Evolutionary conservation across 2,113 vertebrate species (phyloP).

Genomic region (Ctenomys sociabilis): DNA sequence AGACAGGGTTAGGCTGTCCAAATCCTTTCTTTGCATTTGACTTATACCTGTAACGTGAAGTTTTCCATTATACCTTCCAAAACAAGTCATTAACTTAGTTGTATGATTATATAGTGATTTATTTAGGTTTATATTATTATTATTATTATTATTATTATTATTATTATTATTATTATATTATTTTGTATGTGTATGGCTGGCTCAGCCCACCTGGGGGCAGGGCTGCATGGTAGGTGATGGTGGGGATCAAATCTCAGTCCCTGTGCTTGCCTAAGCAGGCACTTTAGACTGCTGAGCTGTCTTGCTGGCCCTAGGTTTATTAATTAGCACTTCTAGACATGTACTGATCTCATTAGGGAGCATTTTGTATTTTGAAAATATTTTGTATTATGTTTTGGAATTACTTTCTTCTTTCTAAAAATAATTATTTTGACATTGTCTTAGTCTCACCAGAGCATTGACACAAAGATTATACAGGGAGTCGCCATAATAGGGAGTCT

Average conservation of each 20-base stretch:
- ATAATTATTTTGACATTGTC: background rate
- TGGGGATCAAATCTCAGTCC: no score
- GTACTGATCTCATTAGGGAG: background rate
- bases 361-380: constrained; percentile 18
- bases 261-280: no score
- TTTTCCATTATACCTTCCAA: constrained; percentile 4
- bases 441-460: background rate
- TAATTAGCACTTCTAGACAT: background rate
- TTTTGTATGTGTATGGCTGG: no score
- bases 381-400: background rate
- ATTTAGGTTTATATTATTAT: background rate
- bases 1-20: background rate
- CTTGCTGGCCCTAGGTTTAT: background rate
- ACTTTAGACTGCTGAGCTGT: no score
- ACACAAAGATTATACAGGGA: background rate
- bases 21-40: background rate
- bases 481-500: no score
- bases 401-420: background rate
- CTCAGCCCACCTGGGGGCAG: no score
- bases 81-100: constrained; percentile 13
- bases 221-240: no score
- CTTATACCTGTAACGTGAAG: background rate
- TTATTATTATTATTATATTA: no score
- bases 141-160: no score
- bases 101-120: background rate